Percentiles rank a stretch among this genome's conserved stretches.
These are phyloP conservation scores for Drosophila setifemur DNA, from an alignment of 1,140 invertebrate genomes.

Conservation along the genomic window DNA sequence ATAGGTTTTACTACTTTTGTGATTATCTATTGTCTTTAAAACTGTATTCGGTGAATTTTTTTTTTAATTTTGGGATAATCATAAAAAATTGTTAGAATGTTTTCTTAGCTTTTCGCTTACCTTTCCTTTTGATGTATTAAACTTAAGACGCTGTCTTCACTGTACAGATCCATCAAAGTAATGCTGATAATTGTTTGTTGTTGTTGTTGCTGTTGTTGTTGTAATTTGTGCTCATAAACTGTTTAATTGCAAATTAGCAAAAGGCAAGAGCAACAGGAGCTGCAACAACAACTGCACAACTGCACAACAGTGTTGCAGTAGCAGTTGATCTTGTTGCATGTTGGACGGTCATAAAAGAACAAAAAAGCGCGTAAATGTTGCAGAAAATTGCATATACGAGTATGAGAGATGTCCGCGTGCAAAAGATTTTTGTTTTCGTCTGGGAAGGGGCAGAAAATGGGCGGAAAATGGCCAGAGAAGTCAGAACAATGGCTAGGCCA, in stretches of 20 bases:
- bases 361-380: slow-evolving; percentile 54
- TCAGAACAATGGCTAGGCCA: no score
- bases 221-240: slow-evolving; percentile 76
- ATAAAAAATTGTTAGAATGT: neutral
- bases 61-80: neutral
- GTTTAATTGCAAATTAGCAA: slow-evolving; percentile 79
- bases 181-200: slow-evolving; percentile 37
- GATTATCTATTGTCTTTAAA: no score
- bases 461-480: neutral
- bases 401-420: slow-evolving; percentile 18
- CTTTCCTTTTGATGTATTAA: no score
- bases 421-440: neutral
- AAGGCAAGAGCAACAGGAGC: slow-evolving; percentile 37
- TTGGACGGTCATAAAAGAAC: slow-evolving; percentile 39
- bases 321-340: slow-evolving; percentile 62
- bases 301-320: no score
- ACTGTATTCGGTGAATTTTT: no score
- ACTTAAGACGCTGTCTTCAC: slow-evolving; percentile 9
- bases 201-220: slow-evolving; percentile 48
- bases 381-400: slow-evolving; percentile 58
- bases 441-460: neutral
- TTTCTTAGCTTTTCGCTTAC: neutral
- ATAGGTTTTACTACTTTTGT: no score
- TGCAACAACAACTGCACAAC: slow-evolving; percentile 31
- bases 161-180: slow-evolving; percentile 29